Conservation (phyloP, 2,797 vertebrate species). For the Fringilla coelebs region DNA sequence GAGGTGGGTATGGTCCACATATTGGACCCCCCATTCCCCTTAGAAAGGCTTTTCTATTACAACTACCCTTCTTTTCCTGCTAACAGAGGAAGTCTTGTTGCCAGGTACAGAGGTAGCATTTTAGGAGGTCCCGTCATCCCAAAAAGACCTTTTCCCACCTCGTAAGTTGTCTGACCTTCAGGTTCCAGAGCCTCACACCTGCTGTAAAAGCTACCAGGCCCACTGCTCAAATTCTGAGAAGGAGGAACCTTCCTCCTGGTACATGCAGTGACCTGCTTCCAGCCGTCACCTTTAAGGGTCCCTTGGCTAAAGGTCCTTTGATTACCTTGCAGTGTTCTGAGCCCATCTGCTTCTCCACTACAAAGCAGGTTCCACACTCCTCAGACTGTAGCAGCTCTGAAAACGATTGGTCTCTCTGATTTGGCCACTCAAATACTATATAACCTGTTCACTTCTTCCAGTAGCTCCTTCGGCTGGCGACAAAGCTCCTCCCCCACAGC, state of each 20-base stretch:
- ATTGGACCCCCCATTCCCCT: background rate
- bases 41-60: background rate
- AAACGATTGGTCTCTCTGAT: background rate
- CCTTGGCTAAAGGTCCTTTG: background rate
- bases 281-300: background rate
- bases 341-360: background rate
- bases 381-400: background rate
- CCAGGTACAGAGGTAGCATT: fast-evolving
- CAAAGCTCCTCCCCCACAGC: background rate
- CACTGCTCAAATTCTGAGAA: background rate
- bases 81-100: background rate
- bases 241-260: background rate
- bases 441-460: background rate
- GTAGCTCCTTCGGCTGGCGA: background rate
- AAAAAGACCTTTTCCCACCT: background rate
- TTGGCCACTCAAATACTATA: fast-evolving
- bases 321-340: background rate
- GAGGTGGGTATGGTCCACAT: background rate
- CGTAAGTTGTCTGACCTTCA: background rate
- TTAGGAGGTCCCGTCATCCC: background rate
- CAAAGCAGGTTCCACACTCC: background rate
- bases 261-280: background rate
- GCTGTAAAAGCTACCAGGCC: background rate
- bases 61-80: background rate
- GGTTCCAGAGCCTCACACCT: background rate